Evolutionary conservation across 2,888 invertebrate species (phyloP), one percentile per base, ranked within the genome.

Genomic region (Euplexia lucipara): DNA sequence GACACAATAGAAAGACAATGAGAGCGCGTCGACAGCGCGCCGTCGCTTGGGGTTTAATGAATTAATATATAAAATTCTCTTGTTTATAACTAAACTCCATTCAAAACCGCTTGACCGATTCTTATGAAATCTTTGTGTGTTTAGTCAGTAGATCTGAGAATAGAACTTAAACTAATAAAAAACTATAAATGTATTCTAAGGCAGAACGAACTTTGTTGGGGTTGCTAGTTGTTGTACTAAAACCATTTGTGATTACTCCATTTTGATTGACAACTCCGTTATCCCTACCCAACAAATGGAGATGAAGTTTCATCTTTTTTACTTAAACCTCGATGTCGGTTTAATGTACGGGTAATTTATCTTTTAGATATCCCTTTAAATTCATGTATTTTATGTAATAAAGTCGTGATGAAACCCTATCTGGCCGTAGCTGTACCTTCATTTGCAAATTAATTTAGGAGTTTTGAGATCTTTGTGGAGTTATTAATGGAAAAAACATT

Each of bases 221-320:
- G n/a, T n/a, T n/a, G n/a, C n/a, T n/a, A n/a, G n/a, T n/a, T n/a
- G n/a, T n/a, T n/a, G n/a, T n/a, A n/a, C n/a, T n/a, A n/a, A n/a
- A n/a, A n/a, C n/a, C n/a, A n/a, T n/a, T n/a, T 16, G 7, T 51
- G 16, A 41, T 10, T 30, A 53, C 47, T 70, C 47, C 57, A 74
- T 66, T 66, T 66, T 66, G 14, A 6, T 32, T 37, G 14, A 20
- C 2, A 1, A 37, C 47, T 74, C 70, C 6, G 8, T 52, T 18
- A 4, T 37, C 20, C 16, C 41, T 44, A 57, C 44, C 70, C 53
- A 35, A 39, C 37, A 61, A 70, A 70, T 54, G 34, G 18, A 67
- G 64, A 75, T 56, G 45, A 70, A 79, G 61, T 65, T 64, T 79
- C 61, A 63, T 58, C 34, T 64, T 61, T 79, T 75, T 76, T 63